phyloP scores from a whole-genome alignment of 2,797 vertebrate species.

The Dendrocincla tyrannina region DNA sequence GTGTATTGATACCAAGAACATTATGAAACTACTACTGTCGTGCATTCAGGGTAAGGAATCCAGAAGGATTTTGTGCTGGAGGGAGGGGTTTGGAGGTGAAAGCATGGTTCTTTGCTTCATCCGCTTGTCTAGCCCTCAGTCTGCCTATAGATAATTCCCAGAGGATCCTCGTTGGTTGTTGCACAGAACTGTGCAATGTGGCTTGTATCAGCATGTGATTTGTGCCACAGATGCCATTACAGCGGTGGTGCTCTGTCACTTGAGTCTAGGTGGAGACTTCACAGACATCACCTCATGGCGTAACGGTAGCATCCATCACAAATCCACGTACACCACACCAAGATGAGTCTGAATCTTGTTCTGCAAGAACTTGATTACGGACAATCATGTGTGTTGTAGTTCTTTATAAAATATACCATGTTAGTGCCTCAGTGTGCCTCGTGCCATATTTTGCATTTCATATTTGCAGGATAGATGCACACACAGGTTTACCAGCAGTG shows the following conservation, averaged over 20 bases:
- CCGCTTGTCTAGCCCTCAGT: background rate
- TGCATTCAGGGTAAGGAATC: background rate
- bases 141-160: background rate
- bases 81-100: background rate
- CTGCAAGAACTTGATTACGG: background rate
- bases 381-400: background rate
- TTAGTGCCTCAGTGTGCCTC: background rate
- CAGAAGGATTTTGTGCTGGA: background rate
- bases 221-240: background rate
- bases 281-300: background rate
- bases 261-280: background rate
- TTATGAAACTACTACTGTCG: background rate
- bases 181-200: accelerated
- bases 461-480: background rate
- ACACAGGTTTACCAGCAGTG: background rate
- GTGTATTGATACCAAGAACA: background rate
- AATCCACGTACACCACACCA: accelerated
- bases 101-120: background rate
- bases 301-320: background rate
- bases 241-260: background rate
- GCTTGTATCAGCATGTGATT: accelerated
- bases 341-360: background rate
- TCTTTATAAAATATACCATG: background rate
- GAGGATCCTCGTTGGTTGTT: background rate
- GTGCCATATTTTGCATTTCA: background rate